A percentile compares a stretch with the other conserved stretches of the same genome.
phyloP scores from a whole-genome alignment of 1,140 invertebrate genomes.

The Apis laboriosa region DNA sequence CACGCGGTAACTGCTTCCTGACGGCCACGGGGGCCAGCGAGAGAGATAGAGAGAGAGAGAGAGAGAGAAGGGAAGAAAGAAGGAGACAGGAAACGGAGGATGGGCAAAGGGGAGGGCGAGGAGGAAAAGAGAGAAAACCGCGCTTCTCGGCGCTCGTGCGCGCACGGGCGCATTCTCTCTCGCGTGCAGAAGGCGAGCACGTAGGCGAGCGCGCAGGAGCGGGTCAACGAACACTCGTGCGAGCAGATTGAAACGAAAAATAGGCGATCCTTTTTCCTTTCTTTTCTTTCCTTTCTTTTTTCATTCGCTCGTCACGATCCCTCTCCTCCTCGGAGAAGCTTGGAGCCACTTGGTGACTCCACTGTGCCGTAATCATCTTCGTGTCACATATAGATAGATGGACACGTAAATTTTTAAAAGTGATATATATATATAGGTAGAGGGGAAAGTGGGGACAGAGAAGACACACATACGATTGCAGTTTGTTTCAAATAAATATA shows the following conservation, averaged over 20 bases:
- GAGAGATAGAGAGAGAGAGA: constrained; percentile 1
- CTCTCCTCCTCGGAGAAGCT: not conserved
- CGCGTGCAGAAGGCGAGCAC: constrained; percentile 30
- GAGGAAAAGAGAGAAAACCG: constrained; percentile 1
- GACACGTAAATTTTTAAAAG: not conserved
- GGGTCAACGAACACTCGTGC: constrained; percentile 41
- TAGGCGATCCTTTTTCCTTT: not conserved
- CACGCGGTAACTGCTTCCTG: constrained; percentile 57
- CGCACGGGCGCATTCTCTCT: constrained; percentile 35
- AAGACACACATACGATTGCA: constrained; percentile 5
- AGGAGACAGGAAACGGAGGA: too few relatives aligned
- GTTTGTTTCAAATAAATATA: constrained; percentile 38
- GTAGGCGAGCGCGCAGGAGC: constrained; percentile 28
- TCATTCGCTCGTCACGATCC: not conserved
- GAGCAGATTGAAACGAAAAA: constrained; percentile 13
- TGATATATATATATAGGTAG: too few relatives aligned
- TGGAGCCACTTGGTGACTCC: constrained; percentile 3
- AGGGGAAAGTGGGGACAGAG: not conserved
- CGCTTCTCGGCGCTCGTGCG: constrained; percentile 27
- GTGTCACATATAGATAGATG: too few relatives aligned
- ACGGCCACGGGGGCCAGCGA: constrained; percentile 1
- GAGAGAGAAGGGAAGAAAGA: constrained; percentile 11
- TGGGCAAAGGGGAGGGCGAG: not conserved
- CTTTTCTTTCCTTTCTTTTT: too few relatives aligned
- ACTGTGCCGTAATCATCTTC: not conserved